phyloP scores from a whole-genome alignment of 2,888 invertebrate species.

The Drymonia ruficornis region DNA sequence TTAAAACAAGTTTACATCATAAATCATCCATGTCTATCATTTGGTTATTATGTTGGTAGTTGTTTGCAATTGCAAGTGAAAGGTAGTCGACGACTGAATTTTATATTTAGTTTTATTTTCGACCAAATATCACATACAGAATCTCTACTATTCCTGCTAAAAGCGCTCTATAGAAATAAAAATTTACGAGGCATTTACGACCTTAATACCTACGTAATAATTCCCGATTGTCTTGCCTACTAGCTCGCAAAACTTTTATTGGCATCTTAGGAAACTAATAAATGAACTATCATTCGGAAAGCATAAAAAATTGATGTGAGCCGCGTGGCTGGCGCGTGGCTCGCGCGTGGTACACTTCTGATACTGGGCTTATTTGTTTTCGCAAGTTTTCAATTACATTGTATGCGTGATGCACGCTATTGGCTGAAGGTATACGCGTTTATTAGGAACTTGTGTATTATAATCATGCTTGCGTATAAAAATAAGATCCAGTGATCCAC shows the following conservation, averaged over 20 bases:
- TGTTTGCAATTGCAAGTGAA: too few species aligned
- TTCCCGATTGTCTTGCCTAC: background rate
- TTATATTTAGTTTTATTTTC: too few species aligned
- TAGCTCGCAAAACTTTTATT: constrained; percentile 4
- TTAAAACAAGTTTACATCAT: too few species aligned
- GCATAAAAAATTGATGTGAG: background rate
- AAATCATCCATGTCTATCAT: too few species aligned
- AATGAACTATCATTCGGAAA: constrained; percentile 15
- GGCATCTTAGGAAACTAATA: constrained; percentile 11
- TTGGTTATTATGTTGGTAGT: too few species aligned
- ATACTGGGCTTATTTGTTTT: background rate
- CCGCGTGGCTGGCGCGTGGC: background rate
- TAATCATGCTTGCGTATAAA: too few species aligned
- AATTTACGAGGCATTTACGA: background rate
- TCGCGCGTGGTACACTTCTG: too few species aligned
- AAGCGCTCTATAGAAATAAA: background rate
- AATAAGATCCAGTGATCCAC: too few species aligned
- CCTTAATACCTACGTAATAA: background rate
- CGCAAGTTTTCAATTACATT: background rate
- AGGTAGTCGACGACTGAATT: too few species aligned
- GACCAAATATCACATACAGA: background rate
- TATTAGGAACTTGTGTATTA: too few species aligned
- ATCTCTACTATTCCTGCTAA: background rate
- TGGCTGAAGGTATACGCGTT: too few species aligned
- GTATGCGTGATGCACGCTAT: too few species aligned